A percentile compares a stretch with the other conserved stretches of the same genome.
Conservation (phyloP, 2,888 invertebrate genomes). For the Pinctada fucata region DNA sequence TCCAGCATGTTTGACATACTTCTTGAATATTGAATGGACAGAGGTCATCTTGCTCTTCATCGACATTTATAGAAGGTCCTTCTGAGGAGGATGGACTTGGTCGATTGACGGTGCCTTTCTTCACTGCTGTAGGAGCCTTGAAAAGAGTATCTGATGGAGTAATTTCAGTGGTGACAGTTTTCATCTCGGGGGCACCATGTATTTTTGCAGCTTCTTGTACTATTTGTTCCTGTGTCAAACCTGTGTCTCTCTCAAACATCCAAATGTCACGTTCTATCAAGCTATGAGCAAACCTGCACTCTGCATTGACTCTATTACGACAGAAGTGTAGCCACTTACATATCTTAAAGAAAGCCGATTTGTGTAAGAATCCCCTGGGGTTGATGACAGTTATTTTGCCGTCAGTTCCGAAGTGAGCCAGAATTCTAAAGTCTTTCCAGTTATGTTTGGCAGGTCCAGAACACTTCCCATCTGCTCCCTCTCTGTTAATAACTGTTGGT, state of each 20-base stretch:
- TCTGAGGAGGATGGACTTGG: constrained; percentile 10
- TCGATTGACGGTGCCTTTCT: constrained; percentile 21
- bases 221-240: constrained; percentile 60
- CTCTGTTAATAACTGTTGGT: constrained; percentile 53
- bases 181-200: constrained; percentile 6
- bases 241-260: constrained; percentile 70
- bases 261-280: constrained; percentile 72
- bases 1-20: constrained; percentile 70
- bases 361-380: constrained; percentile 62
- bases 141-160: constrained; percentile 17
- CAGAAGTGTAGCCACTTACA: constrained; percentile 69
- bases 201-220: constrained; percentile 46
- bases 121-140: constrained; percentile 16
- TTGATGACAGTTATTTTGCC: constrained; percentile 61
- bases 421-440: constrained; percentile 60
- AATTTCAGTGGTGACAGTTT: constrained; percentile 12
- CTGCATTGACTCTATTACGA: constrained; percentile 47
- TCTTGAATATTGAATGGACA: constrained; percentile 62
- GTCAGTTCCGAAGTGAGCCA: constrained; percentile 62
- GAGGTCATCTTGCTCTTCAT: constrained; percentile 34
- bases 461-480: constrained; percentile 39
- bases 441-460: constrained; percentile 54
- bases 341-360: constrained; percentile 70
- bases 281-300: constrained; percentile 70
- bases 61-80: neutral